Percentiles rank a stretch among this genome's conserved stretches.
phyloP scores from a whole-genome alignment of 2,888 invertebrate genomes.

The Eurytoma adleriae region DNA sequence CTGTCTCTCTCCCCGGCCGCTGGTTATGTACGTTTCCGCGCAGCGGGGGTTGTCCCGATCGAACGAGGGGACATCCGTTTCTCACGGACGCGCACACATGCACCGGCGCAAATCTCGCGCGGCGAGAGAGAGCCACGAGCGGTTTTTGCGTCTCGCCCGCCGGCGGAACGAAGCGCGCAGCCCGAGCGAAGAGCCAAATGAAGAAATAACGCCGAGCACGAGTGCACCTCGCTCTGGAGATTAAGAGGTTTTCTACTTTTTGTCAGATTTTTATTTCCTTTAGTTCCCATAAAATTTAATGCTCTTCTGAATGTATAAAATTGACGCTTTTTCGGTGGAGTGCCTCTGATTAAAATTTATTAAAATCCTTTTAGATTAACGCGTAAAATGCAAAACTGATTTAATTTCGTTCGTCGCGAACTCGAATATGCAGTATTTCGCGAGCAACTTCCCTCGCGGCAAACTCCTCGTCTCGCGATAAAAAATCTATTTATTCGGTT shows the following conservation, averaged over 20 bases:
- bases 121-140: slow-evolving; percentile 4
- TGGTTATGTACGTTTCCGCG: slow-evolving; percentile 37
- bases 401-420: no score
- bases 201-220: slow-evolving; percentile 65
- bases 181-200: slow-evolving; percentile 61
- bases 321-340: no score
- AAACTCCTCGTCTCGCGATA: no score
- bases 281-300: no score
- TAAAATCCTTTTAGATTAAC: no score
- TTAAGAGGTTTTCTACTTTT: slow-evolving; percentile 6
- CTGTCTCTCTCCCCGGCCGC: not conserved
- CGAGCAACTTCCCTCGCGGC: no score
- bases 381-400: no score
- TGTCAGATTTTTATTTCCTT: no score
- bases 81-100: slow-evolving; percentile 29
- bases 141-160: not conserved
- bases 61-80: slow-evolving; percentile 41
- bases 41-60: slow-evolving; percentile 43
- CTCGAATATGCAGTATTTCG: no score
- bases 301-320: no score
- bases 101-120: slow-evolving; percentile 45
- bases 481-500: no score
- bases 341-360: no score
- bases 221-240: not conserved
- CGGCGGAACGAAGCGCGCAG: not conserved